Base-by-base conservation (phyloP, 1,140 invertebrate genomes). In the Ceratoteleas bidentatus region DNA sequence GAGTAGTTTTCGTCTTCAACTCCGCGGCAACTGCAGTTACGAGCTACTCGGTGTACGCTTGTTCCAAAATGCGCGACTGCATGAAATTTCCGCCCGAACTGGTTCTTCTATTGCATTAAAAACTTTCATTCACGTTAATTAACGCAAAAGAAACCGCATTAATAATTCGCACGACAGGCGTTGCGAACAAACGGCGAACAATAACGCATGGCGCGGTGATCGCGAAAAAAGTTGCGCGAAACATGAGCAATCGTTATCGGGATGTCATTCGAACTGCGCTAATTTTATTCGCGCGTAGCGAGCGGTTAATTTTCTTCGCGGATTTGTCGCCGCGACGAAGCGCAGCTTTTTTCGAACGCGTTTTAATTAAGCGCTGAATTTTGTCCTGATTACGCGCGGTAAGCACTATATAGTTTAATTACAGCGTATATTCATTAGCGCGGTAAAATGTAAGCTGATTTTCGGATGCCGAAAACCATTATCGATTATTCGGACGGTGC, bases 361-460 rank as follows among this genome's bases (percentile, higher is more conserved):
- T 64, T 73, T 73, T 64, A 57, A 73, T 73, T 73, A 64, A 62
- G 15, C 60, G 33, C 49, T 16, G 43, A 65, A 57, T 57, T 57
- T 57, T 36, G 43, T 52, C n/a, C 43, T 43, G 61, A 74, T 74
- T 74, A 58, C 14, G n/a, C 9, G 40, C 15, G 34, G 49, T 73
- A 64, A 74, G 53, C 43, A 24, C 10, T 47, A 66, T 62, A 76
- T 62, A 68, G 14, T 68, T 68, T 62, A 76, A 76, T 68, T 76
- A 76, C 40, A 76, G 14, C 34, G 47, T 36, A 61, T 61, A 76
- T 76, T 76, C 64, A 76, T 68, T 68, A 68, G 56, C 13, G 43
- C 43, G 54, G 60, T 54, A 45, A 54, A 76, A 76, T 61, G 62
- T 54, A 76, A 77, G 73, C 64, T 68, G 65, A 77, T 64, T 77